Evolutionary conservation across 2,888 invertebrate genomes (phyloP), one percentile per base, ranked within the genome.

Genomic region (Drosophila sordidapex): DNA sequence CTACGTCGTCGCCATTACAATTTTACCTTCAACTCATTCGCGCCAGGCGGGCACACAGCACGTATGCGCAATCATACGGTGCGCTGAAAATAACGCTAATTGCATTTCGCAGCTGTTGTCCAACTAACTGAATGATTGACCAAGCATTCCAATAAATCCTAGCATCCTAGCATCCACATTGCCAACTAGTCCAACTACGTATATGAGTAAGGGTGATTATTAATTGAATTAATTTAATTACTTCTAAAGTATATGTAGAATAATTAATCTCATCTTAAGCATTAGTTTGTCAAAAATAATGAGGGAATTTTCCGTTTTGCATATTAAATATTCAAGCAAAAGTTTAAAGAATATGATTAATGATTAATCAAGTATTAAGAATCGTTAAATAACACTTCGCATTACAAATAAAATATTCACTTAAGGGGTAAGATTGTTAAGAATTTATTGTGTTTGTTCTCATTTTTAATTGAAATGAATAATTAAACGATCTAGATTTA

Each of bases 31-130:
- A 85, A 79, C 89, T 68, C 63, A 63, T 64, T 53, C 48, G 36
- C 51, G 48, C 18, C 43, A 51, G 51, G 73, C 64, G 64, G 78
- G 59, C 68, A 70, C 72, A 84, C 73, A 71, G 71, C 84, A 74
- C 82, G 89, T 76, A 87, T 85, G 76, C 74, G 84, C 87, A 87
- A 81, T 89, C 84, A 75, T 72, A 58, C 69, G 79, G 74, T 63
- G 70, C 53, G 63, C 70, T 87, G 89, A 74, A 81, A 87, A 83
- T 84, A 83, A 87, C 87, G 68, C 82, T 81, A 88, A 88, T 88
- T 88, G 76, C 84, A 83, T 83, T 79, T 75, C 73, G 79, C 85
- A 85, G 76, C 81, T 88, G 86, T 79, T 57, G 74, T 18, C 65
- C 48, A 49, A 66, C 65, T 73, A 74, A 74, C 68, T 59, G 25